phyloP scores from a whole-genome alignment of 2,888 invertebrate genomes.

The Scaptomyza reducta region DNA sequence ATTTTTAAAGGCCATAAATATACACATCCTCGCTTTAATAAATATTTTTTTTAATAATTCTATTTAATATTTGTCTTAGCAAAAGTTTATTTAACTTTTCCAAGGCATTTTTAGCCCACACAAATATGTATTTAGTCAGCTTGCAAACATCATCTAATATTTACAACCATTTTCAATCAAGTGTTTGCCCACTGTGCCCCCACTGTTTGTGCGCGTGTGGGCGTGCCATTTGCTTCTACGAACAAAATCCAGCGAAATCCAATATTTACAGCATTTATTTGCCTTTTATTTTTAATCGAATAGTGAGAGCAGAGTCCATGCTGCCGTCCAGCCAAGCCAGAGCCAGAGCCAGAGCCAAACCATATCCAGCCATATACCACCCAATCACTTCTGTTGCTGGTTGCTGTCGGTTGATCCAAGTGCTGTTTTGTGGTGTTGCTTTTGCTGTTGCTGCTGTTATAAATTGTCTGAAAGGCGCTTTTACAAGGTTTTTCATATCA shows the following conservation, averaged over 20 bases:
- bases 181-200: slow-evolving; percentile 26
- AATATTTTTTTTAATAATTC: neutral
- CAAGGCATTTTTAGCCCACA: neutral
- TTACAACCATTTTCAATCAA: slow-evolving; percentile 3
- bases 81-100: neutral
- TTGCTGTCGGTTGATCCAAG: slow-evolving; percentile 10
- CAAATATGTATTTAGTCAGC: slow-evolving; percentile 5
- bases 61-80: neutral
- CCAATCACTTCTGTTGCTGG: slow-evolving; percentile 1
- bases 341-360: slow-evolving; percentile 4
- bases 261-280: slow-evolving; percentile 54
- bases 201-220: slow-evolving; percentile 3
- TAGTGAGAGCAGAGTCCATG: slow-evolving; percentile 23
- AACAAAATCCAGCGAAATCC: slow-evolving; percentile 45
- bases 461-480: slow-evolving; percentile 73
- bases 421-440: slow-evolving; percentile 6
- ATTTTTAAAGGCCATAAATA: neutral
- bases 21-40: neutral
- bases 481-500: slow-evolving; percentile 72
- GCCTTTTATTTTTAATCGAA: slow-evolving; percentile 63
- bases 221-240: slow-evolving; percentile 4
- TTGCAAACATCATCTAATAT: slow-evolving; percentile 2
- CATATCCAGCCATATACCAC: neutral
- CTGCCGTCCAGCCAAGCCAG: slow-evolving; percentile 22
- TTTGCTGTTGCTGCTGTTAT: slow-evolving; percentile 44